Percentiles rank a stretch among this genome's conserved stretches.
Evolutionary conservation across 2,888 invertebrate genomes (phyloP).

Genomic region (Urechis unicinctus): DNA sequence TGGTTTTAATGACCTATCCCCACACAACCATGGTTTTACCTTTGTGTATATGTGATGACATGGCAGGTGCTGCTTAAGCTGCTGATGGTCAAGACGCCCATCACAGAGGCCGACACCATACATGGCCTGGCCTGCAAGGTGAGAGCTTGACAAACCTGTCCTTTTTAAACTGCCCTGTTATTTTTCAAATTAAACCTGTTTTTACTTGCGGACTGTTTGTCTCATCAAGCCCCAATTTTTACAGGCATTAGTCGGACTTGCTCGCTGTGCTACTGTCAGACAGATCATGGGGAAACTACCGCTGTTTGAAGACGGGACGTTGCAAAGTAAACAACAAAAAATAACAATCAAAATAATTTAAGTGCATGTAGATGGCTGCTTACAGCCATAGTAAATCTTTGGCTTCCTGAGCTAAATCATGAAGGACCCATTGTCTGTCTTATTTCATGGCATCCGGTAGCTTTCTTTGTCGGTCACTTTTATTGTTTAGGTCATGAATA

Average conservation of each 20-base stretch:
- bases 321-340: constrained; percentile 63
- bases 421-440: too few species aligned
- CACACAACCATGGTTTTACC: too few species aligned
- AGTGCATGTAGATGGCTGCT: background rate
- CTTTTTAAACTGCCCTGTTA: background rate
- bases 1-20: too few species aligned
- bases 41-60: too few species aligned
- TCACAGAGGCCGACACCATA: constrained; percentile 93
- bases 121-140: constrained; percentile 79
- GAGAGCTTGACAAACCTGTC: too few species aligned
- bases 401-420: too few species aligned
- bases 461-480: too few species aligned
- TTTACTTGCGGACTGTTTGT: background rate
- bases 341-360: background rate
- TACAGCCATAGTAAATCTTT: too few species aligned
- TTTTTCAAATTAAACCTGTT: background rate
- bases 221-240: constrained; percentile 1
- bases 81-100: constrained; percentile 86
- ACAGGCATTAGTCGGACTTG: constrained; percentile 61
- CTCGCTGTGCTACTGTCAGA: constrained; percentile 81
- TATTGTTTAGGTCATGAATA: too few species aligned
- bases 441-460: too few species aligned
- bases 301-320: constrained; percentile 76
- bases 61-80: constrained; percentile 72
- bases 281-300: constrained; percentile 95